phyloP scores from a whole-genome alignment of 2,888 invertebrate species.

The Crematogaster levior region DNA sequence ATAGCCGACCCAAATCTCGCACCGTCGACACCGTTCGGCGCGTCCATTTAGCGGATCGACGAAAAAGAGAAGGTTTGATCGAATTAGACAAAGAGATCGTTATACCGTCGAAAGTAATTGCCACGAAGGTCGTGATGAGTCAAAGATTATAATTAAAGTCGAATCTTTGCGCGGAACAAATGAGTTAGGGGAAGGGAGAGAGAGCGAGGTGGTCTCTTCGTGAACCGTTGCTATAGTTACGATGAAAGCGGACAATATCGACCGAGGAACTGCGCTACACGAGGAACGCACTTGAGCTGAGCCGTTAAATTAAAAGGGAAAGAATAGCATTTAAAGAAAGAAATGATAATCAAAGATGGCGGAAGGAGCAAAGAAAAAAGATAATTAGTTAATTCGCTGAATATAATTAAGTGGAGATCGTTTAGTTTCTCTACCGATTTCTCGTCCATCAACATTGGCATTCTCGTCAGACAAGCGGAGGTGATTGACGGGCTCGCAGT shows the following conservation, averaged over 20 bases:
- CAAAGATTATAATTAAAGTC: constrained; percentile 78
- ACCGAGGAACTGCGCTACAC: constrained; percentile 77
- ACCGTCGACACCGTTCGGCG: constrained; percentile 16
- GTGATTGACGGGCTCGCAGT: constrained; percentile 10
- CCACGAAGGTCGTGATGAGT: constrained; percentile 30
- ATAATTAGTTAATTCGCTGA: constrained; percentile 77
- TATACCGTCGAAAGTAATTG: constrained; percentile 26
- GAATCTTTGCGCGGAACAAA: constrained; percentile 76
- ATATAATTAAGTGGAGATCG: constrained; percentile 74
- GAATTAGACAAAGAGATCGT: constrained; percentile 62
- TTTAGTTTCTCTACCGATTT: constrained; percentile 23
- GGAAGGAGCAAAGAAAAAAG: constrained; percentile 57
- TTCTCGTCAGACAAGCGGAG: constrained; percentile 17
- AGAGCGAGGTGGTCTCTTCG: constrained; percentile 65
- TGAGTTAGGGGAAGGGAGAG: constrained; percentile 55
- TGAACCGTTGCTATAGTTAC: constrained; percentile 82
- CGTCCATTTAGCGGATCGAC: constrained; percentile 7
- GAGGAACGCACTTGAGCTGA: constrained; percentile 72
- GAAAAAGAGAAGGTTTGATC: constrained; percentile 53
- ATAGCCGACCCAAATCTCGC: constrained; percentile 40
- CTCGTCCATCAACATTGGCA: constrained; percentile 22
- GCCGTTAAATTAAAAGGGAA: constrained; percentile 67
- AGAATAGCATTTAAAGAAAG: constrained; percentile 59
- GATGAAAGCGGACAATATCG: constrained; percentile 80
- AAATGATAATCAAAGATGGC: constrained; percentile 34